Evolutionary conservation across 1,140 invertebrate genomes (phyloP).

Genomic region (Lordiphosa mommai): DNA sequence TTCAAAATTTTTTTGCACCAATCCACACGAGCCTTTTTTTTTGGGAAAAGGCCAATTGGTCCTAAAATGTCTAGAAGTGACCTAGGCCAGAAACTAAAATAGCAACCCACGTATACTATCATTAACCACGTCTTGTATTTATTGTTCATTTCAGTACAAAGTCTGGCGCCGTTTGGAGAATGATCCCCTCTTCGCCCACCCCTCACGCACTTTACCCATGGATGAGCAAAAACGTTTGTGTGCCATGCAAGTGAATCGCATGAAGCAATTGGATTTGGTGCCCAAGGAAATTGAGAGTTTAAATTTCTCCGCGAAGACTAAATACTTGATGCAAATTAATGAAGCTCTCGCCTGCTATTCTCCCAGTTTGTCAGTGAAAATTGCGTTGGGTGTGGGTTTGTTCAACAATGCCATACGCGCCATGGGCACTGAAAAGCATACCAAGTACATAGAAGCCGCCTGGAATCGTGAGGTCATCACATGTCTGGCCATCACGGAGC

Average conservation of each 20-base stretch:
- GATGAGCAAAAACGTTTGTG: slow-evolving; percentile 86
- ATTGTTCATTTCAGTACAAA: slow-evolving; percentile 83
- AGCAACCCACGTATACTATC: too few relatives aligned
- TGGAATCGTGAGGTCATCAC: slow-evolving; percentile 87
- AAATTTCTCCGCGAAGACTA: slow-evolving; percentile 85
- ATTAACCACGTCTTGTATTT: not conserved
- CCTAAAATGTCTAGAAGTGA: too few relatives aligned
- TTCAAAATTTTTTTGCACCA: too few relatives aligned
- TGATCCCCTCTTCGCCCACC: slow-evolving; percentile 88
- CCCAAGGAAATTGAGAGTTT: slow-evolving; percentile 82
- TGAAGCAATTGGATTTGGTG: slow-evolving; percentile 82
- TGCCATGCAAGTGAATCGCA: slow-evolving; percentile 83
- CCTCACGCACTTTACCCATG: slow-evolving; percentile 82
- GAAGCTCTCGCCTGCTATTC: slow-evolving; percentile 84
- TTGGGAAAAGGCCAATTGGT: too few relatives aligned
- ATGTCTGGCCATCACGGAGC: slow-evolving; percentile 94
- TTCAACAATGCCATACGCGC: slow-evolving; percentile 86
- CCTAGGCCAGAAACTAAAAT: too few relatives aligned
- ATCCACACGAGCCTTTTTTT: too few relatives aligned
- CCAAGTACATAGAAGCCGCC: slow-evolving; percentile 85
- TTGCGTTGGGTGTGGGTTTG: slow-evolving; percentile 84
- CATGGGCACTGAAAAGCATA: slow-evolving; percentile 89
- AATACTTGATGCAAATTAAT: slow-evolving; percentile 85
- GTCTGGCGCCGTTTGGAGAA: slow-evolving; percentile 90
- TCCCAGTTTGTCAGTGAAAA: slow-evolving; percentile 86